phyloP scores from a whole-genome alignment of 2,888 invertebrate genomes.

The Oscheius sp. region DNA sequence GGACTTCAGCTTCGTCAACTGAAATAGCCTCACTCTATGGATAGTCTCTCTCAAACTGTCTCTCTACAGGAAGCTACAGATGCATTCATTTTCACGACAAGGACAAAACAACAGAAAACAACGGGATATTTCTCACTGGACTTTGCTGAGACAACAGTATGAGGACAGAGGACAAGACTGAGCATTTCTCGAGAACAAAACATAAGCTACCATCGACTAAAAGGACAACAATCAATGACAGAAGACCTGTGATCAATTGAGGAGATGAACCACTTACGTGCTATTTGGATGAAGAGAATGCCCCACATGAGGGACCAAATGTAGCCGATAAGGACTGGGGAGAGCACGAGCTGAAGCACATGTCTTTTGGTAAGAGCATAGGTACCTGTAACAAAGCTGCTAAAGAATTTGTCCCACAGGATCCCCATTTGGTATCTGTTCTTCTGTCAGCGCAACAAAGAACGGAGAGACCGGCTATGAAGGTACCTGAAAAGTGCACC shows the following conservation, averaged over 20 bases:
- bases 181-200: slow-evolving; percentile 16
- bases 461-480: slow-evolving; percentile 54
- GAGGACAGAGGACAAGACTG: slow-evolving; percentile 1
- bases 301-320: slow-evolving; percentile 77
- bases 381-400: slow-evolving; percentile 71
- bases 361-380: not conserved
- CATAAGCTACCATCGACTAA: slow-evolving; percentile 50
- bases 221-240: slow-evolving; percentile 54
- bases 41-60: too few relatives aligned
- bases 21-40: too few relatives aligned
- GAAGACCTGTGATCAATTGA: slow-evolving; percentile 56
- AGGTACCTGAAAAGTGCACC: slow-evolving; percentile 46
- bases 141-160: not conserved
- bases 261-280: slow-evolving; percentile 73
- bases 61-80: too few relatives aligned
- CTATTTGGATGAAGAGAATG: slow-evolving; percentile 75
- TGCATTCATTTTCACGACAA: not conserved
- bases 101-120: not conserved
- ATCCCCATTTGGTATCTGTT: slow-evolving; percentile 65
- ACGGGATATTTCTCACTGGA: not conserved
- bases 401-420: slow-evolving; percentile 75
- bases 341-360: slow-evolving; percentile 74
- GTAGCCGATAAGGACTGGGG: slow-evolving; percentile 76
- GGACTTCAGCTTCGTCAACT: too few relatives aligned
- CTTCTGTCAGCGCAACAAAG: slow-evolving; percentile 50